Evolutionary conservation across 2,113 vertebrate species (phyloP).

Genomic region (Puffinus mauretanicus): DNA sequence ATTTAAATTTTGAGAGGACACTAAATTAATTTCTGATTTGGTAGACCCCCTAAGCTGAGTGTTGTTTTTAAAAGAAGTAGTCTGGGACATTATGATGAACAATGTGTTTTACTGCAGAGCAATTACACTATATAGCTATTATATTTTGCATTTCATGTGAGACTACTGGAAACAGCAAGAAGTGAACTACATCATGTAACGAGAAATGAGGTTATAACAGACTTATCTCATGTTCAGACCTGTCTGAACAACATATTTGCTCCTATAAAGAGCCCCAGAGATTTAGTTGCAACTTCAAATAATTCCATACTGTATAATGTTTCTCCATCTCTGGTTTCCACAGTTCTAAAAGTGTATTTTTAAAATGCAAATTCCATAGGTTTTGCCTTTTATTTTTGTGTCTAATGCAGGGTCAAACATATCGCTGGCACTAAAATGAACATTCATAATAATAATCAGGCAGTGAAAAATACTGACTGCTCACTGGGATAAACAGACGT

Average conservation of each 20-base stretch:
- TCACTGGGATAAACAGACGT: background rate
- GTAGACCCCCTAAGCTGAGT: background rate
- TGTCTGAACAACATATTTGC: background rate
- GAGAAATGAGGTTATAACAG: background rate
- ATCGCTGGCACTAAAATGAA: background rate
- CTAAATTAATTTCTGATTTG: conserved; percentile 38
- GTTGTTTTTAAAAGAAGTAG: conserved; percentile 14
- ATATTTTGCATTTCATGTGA: background rate
- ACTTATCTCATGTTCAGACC: background rate
- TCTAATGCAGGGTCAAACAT: background rate
- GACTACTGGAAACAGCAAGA: background rate
- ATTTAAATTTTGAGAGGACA: conserved; percentile 11
- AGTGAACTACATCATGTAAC: background rate
- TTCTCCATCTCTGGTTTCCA: background rate
- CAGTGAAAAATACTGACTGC: background rate
- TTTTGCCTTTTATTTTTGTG: background rate
- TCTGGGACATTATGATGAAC: background rate
- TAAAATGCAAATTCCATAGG: background rate
- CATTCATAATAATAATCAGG: background rate
- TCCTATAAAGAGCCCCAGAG: background rate
- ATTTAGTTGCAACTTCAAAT: background rate
- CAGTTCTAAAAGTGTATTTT: background rate
- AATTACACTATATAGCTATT: background rate
- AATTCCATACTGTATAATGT: background rate
- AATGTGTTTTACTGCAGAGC: background rate